A percentile compares a stretch with the other conserved stretches of the same genome.
Conservation (phyloP, 92 coral and sea anemone genomes). For the Nematostella vectensis region DNA sequence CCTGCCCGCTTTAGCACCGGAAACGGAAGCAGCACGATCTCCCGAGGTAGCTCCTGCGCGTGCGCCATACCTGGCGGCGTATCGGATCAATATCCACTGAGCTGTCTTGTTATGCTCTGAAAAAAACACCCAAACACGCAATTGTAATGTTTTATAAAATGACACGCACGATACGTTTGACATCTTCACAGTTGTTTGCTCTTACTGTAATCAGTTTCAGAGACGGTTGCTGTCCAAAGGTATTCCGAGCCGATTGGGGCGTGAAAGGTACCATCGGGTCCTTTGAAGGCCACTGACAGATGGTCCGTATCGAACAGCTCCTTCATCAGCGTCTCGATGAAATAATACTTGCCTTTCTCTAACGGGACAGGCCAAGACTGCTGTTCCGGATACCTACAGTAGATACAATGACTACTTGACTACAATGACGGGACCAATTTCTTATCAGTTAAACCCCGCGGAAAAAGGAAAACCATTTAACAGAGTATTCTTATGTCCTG, state of each 20-base stretch:
- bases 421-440: too few relatives aligned
- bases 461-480: too few relatives aligned
- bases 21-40: not conserved
- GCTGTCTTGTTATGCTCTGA: slow-evolving; percentile 18
- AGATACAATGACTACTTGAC: too few relatives aligned
- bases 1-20: slow-evolving; percentile 47
- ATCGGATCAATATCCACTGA: slow-evolving; percentile 9
- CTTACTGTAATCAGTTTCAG: slow-evolving; percentile 2
- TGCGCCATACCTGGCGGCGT: slow-evolving; percentile 48
- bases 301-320: slow-evolving; percentile 52
- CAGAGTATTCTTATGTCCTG: too few relatives aligned
- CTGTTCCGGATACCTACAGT: slow-evolving; percentile 36
- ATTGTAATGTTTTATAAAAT: too few relatives aligned
- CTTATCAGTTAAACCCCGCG: too few relatives aligned
- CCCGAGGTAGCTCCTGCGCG: slow-evolving; percentile 39
- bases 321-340: slow-evolving; percentile 57
- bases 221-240: slow-evolving; percentile 35
- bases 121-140: not conserved
- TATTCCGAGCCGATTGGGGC: slow-evolving; percentile 50
- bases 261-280: slow-evolving; percentile 36
- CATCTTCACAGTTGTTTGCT: not conserved
- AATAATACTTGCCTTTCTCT: slow-evolving; percentile 47
- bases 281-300: slow-evolving; percentile 44
- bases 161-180: too few relatives aligned
- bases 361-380: slow-evolving; percentile 38